Evolutionary conservation across 2,888 invertebrate species (phyloP), one percentile per base, ranked within the genome.

Genomic region (Pristionchus entomophagus): DNA sequence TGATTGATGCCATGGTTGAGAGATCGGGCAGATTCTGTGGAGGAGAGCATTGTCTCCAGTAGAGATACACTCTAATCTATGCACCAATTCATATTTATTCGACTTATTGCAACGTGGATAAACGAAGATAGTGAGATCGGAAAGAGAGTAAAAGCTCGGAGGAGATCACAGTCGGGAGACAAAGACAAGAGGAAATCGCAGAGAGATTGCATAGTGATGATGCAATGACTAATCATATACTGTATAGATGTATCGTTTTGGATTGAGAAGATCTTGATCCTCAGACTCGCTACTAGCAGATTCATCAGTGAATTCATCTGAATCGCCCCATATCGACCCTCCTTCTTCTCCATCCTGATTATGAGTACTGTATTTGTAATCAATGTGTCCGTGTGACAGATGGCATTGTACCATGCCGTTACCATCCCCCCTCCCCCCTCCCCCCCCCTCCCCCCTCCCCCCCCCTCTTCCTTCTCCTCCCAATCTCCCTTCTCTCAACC

Each of bases 11-110:
- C 22, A 93, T 93, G 93, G 90, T 89, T 59, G 91, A 91, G 65
- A 89, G 93, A 84, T 90, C 91, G 77, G 90, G 91, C 83, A 90
- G 93, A 62, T 93, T 93, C 92, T 93, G 93, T 87, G 93, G 93
- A 65, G 92, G 93, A 83, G 88, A 88, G 35, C 89, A 90, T 86
- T 91, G 91, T 85, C 90, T 90, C 84, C 88, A 88, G 87, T 69
- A 88, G 88, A 86, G 86, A 85, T 6, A 12, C 5, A 29, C 6
- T 10, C 38, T 56, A 56, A 51, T n/a, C n/a, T 53, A 81, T 56
- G 22, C 81, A 56, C 35, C 56, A 35, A 81, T 81, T 81, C 10
- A 35, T 78, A 51, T 51, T 51, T 26, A 49, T 45, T 49, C n/a
- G n/a, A n/a, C n/a, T n/a, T n/a, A n/a, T n/a, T n/a, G 38, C 69